Evolutionary conservation across 2,113 vertebrate species (phyloP), one percentile per base, ranked within the genome.

Genomic region (Lutjanus erythropterus): DNA sequence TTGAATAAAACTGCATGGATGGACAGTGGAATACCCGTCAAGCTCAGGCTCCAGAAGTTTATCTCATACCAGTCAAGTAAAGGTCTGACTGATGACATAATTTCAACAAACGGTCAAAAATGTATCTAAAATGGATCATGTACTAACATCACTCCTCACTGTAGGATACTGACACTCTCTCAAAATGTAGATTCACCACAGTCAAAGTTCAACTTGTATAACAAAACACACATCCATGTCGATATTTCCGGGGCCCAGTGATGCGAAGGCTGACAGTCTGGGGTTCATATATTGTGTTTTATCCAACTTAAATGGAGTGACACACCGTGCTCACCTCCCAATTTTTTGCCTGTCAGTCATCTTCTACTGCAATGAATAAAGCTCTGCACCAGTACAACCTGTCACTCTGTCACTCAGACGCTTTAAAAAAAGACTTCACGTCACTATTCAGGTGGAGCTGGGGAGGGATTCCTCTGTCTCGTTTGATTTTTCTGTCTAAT

Each of bases 331-430:
- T 87, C 90, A 85, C 74, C 90, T 86, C 31, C 83, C 88, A 79
- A 86, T 88, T 90, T 93, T 88, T 88, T 78, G 85, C 84, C 81
- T 87, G 92, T 93, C 94, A 94, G 73, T 95, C 94, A 94, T 92
- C 83, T 79, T n/a, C 79, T 52, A 64, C 69, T 69, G 85, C 81
- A 82, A 88, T 60, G 86, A 91, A 91, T 89, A 93, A 89, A 94
- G 88, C 88, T 62, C 81, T 42, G 85, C 74, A 86, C 84, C 70
- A 69, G 89, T 83, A 86, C 88, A 80, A 87, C 82, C 92, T 92
- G 93, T 91, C 94, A 93, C 79, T 53, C 90, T 91, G 92, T 87
- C 93, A 92, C 79, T 93, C 93, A 90, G 44, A 80, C 31, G 59
- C 65, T 73, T 55, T 69, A 82, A 91, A 52, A 83, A 92, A 90